Percentiles rank a stretch among this genome's conserved stretches.
These are phyloP conservation scores for Trypoxylon attenuatum DNA, from an alignment of 2,888 invertebrate genomes.

Conservation along the genomic window DNA sequence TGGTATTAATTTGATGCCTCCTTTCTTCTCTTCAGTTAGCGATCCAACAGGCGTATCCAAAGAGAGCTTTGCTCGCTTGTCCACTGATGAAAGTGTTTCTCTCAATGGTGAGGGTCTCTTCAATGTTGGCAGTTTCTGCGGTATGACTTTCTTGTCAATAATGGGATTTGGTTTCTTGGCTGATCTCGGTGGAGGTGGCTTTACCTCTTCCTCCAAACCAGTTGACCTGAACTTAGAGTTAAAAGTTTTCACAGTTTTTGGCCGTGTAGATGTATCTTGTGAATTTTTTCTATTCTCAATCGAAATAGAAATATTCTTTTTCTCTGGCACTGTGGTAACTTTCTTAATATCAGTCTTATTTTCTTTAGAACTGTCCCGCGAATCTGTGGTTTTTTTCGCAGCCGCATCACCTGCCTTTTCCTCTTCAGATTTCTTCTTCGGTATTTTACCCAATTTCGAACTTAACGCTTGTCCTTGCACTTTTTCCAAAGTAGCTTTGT, in stretches of 20 bases:
- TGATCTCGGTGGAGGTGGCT: constrained; percentile 88
- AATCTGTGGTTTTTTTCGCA: constrained; percentile 65
- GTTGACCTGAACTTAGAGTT: constrained; percentile 94
- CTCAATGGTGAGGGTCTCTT: constrained; percentile 74
- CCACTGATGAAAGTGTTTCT: constrained; percentile 77
- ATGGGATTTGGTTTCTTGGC: constrained; percentile 78
- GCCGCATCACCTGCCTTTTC: constrained; percentile 65
- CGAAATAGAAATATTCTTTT: constrained; percentile 86
- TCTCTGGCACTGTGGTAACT: constrained; percentile 72
- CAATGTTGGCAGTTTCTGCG: constrained; percentile 75
- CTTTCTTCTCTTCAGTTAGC: constrained; percentile 81
- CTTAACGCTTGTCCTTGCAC: constrained; percentile 81
- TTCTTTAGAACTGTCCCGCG: constrained; percentile 69
- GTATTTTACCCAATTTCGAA: constrained; percentile 84
- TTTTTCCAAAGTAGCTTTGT: constrained; percentile 82
- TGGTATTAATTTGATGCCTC: constrained; percentile 90
- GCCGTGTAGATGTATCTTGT: constrained; percentile 81
- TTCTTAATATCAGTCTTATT: constrained; percentile 70
- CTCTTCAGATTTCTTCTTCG: constrained; percentile 80
- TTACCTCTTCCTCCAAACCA: constrained; percentile 90
- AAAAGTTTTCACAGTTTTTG: constrained; percentile 94
- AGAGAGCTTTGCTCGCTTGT: constrained; percentile 84
- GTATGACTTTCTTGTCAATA: constrained; percentile 63
- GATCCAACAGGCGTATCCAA: constrained; percentile 63
- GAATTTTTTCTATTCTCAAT: constrained; percentile 84